Evolutionary conservation across 2,797 vertebrate genomes (phyloP), one percentile per base, ranked within the genome.

Genomic region (Halcyon leucocephala): DNA sequence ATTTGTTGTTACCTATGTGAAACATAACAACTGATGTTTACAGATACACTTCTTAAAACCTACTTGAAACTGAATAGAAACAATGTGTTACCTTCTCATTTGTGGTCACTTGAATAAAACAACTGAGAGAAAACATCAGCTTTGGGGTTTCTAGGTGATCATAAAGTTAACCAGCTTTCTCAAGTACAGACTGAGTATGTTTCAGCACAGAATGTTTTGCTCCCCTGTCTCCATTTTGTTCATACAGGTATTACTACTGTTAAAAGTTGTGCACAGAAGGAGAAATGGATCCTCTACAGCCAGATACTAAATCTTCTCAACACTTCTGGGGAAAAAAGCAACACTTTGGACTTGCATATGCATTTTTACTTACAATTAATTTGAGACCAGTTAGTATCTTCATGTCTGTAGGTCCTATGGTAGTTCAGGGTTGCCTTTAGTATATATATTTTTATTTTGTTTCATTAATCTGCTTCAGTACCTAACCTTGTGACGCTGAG

Each of bases 221-320:
- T 86, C 8, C 35, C 14, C 16, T 42, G 79, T 80, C 60, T 76
- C 46, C 5, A 0, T 55, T 67, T 71, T 26, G 26, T 57, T 77
- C 26, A 0, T 10, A 4, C 0, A 4, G n/a, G 9, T 15, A 17
- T 60, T 26, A 65, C 54, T 72, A 2, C 62, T 58, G 37, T 14
- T 85, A 25, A 60, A 83, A 90, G 52, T 62, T 73, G 60, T 2
- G 4, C 48, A 6, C 14, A 12, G 35, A 33, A 46, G 39, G 52
- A 70, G 42, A 33, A 51, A 16, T 0, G 22, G n/a, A n/a, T 66
- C 18, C 51, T 84, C 52, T 35, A 2, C 29, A 55, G 62, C 67
- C 77, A 80, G 42, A 58, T 89, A 51, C 55, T 74, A 60, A 28
- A 55, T 33, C 10, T n/a, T 25, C 57, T 22, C 54, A 61, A 5